Evolutionary conservation across 2,888 invertebrate species (phyloP).

Genomic region (Flexamia atlantica): DNA sequence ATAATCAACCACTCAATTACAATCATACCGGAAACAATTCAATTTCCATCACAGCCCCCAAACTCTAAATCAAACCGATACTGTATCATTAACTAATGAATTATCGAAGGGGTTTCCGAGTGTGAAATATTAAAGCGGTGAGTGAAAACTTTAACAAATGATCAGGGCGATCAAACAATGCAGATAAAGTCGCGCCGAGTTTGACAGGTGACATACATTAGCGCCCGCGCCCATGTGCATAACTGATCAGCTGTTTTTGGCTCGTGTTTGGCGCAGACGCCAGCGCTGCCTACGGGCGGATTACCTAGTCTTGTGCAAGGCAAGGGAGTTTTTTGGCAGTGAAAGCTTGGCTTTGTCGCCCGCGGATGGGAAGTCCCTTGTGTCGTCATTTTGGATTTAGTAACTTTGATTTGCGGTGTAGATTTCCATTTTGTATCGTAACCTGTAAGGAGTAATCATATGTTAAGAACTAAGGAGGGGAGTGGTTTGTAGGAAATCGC

Average conservation of each 20-base stretch:
- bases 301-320: conserved; percentile 1
- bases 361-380: conserved; percentile 16
- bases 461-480: no score
- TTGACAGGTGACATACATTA: conserved; percentile 35
- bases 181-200: conserved; percentile 18
- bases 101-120: not conserved
- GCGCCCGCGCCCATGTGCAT: not conserved
- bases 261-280: conserved; percentile 5
- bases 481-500: no score
- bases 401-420: no score
- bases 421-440: no score
- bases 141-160: conserved; percentile 36
- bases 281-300: not conserved
- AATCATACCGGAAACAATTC: no score
- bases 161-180: conserved; percentile 26
- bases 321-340: not conserved
- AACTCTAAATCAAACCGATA: not conserved
- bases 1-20: no score
- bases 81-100: conserved; percentile 37
- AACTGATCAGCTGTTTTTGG: conserved; percentile 33
- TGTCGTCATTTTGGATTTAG: no score
- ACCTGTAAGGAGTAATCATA: no score
- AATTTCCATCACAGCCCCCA: not conserved
- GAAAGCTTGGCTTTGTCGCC: not conserved
- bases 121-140: conserved; percentile 26